Base-by-base conservation (phyloP, 2,888 invertebrate species). In the Drosophila buzzatii region DNA sequence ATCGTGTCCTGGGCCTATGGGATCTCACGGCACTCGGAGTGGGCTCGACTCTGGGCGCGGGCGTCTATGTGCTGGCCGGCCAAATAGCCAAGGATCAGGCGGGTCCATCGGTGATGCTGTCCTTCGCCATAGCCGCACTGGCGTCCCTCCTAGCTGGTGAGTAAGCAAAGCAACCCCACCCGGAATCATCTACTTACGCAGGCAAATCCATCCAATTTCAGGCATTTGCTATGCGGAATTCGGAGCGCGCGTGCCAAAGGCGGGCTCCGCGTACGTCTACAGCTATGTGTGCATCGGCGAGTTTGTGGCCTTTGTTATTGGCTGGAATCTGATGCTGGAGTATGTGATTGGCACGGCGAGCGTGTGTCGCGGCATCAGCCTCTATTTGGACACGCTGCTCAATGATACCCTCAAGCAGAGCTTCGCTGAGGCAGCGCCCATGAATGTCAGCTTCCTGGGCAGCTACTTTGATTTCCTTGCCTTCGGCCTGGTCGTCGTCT, bases 221-320 rank as follows among this genome's bases (percentile, higher is more conserved):
- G 97, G 96, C 35, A 93, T 98, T 14, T 98, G 98, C 89, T 98
- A 97, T 92, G 97, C 98, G 2, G 98, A 98, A 93, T 97, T 98
- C 90, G 97, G 97, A 0, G 96, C 97, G 0, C 93, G 97, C 64
- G 96, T 97, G 0, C 98, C 98, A 0, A 95, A 95, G 82, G 97
- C 97, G 0, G 98, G 98, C 0, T 97, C 98, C 0, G 97, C 98
- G 0, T 98, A 98, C 92, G 95, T 96, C 42, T 98, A 98, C 94
- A 97, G 97, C 71, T 93, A 93, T 74, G 96, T 97, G 23, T 96
- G 97, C 31, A 95, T 98, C 47, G 98, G 98, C 0, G 98, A 98
- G 93, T 94, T 97, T 78, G 94, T 96, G 51, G 98, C 98, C 0
- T 98, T 98, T 92, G 93, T 97, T 35, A 96, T 98, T 79, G 98